A percentile compares a stretch with the other conserved stretches of the same genome.
Evolutionary conservation across 2,797 vertebrate species (phyloP).

Genomic region (Nyctalus aviator): DNA sequence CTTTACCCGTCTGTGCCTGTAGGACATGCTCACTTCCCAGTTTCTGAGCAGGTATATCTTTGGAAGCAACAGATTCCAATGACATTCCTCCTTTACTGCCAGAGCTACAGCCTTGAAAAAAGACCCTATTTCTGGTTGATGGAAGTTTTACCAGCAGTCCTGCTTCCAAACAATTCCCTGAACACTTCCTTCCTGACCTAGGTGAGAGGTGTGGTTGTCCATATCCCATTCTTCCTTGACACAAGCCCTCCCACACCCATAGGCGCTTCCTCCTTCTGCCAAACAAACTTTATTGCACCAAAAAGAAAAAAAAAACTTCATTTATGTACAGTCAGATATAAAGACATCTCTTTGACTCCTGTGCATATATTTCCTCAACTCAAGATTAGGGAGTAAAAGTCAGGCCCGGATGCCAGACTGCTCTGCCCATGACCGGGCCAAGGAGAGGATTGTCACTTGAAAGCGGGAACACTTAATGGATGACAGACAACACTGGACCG

Average conservation of each 20-base stretch:
- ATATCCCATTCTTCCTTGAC: background rate
- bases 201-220: background rate
- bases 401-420: conserved; percentile 84
- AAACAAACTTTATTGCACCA: conserved; percentile 91
- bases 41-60: background rate
- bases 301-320: conserved; percentile 82
- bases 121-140: background rate
- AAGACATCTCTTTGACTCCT: conserved; percentile 89
- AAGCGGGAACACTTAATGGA: conserved; percentile 86
- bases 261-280: conserved; percentile 86
- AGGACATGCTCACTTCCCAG: background rate
- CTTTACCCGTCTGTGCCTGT: background rate
- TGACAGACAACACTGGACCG: conserved; percentile 83
- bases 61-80: background rate
- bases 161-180: background rate
- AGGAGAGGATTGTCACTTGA: conserved; percentile 89
- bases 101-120: background rate
- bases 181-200: background rate
- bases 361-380: conserved; percentile 88
- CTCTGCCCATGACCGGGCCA: conserved; percentile 86
- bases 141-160: background rate
- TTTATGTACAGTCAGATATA: conserved; percentile 90
- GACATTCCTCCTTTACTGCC: background rate
- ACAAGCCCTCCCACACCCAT: conserved; percentile 72
- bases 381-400: conserved; percentile 85